Conservation (phyloP, 92 coral and sea anemone species). For the Anthopleura xanthogrammica region DNA sequence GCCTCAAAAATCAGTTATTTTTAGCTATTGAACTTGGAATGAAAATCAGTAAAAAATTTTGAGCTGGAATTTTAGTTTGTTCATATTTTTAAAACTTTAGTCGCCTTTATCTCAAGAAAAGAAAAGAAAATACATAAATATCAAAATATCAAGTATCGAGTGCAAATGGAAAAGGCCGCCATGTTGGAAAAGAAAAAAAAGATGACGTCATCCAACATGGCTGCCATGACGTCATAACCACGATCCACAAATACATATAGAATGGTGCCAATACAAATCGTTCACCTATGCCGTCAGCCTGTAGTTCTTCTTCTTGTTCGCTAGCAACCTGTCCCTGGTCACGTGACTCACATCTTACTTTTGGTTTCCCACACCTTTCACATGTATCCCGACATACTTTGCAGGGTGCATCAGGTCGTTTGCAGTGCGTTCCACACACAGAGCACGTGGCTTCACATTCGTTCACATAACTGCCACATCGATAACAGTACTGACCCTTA, state of each 20-base stretch:
- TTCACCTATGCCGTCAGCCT: constrained; percentile 34
- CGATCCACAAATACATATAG: background rate
- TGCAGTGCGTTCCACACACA: constrained; percentile 74
- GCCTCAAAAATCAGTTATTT: too few species aligned
- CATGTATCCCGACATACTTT: constrained; percentile 69
- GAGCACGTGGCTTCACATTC: constrained; percentile 70
- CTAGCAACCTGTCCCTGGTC: constrained; percentile 29
- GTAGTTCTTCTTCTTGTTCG: constrained; percentile 17
- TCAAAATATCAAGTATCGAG: too few species aligned
- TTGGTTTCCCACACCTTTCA: constrained; percentile 55
- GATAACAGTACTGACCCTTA: constrained; percentile 62
- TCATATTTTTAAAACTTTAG: too few species aligned
- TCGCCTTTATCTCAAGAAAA: too few species aligned
- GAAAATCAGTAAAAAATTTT: too few species aligned
- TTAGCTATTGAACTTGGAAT: too few species aligned
- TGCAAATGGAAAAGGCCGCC: background rate
- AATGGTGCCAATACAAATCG: background rate
- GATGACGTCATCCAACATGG: background rate
- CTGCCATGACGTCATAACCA: background rate
- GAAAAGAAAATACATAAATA: too few species aligned
- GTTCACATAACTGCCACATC: constrained; percentile 60
- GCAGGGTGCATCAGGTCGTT: constrained; percentile 69
- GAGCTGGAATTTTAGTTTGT: too few species aligned
- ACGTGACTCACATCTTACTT: constrained; percentile 57
- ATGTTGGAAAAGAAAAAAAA: background rate